These are phyloP conservation scores for Fratercula arctica DNA, from an alignment of 2,797 vertebrate species.

Conservation along the genomic window DNA sequence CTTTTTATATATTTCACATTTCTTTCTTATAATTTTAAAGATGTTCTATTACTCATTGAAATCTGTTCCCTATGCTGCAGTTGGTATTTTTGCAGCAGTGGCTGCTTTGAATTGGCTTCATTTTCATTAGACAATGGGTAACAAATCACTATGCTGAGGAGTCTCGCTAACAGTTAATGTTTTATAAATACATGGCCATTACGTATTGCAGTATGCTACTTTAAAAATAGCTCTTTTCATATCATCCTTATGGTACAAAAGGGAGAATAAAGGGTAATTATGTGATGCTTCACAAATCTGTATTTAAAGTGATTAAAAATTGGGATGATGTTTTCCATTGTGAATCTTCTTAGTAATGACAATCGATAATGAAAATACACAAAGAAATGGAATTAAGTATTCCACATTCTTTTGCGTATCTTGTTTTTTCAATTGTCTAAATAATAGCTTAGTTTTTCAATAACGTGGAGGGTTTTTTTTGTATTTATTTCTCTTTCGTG, in stretches of 20 bases:
- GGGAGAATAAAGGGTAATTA: slow-evolving; percentile 23
- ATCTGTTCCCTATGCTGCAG: not conserved
- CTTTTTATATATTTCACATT: not conserved
- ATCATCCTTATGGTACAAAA: not conserved
- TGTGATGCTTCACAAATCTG: not conserved
- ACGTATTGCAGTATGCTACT: not conserved
- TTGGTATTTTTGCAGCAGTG: not conserved
- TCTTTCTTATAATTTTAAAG: not conserved
- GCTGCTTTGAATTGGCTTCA: not conserved
- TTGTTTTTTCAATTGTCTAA: not conserved
- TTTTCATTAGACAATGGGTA: slow-evolving; percentile 3
- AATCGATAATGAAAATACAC: not conserved
- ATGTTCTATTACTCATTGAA: not conserved
- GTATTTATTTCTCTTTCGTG: not conserved
- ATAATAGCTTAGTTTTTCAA: not conserved
- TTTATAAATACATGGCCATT: slow-evolving; percentile 24
- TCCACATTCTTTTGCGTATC: not conserved
- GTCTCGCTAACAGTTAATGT: slow-evolving; percentile 6
- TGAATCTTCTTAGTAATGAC: slow-evolving; percentile 11
- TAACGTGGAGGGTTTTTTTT: not conserved
- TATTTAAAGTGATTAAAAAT: slow-evolving; percentile 44
- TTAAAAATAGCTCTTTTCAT: slow-evolving; percentile 25
- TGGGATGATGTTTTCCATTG: not conserved
- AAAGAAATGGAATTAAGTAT: not conserved
- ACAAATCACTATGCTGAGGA: not conserved